A percentile compares a stretch with the other conserved stretches of the same genome.
phyloP scores from a whole-genome alignment of 2,113 vertebrate genomes.

The Kryptolebias marmoratus region DNA sequence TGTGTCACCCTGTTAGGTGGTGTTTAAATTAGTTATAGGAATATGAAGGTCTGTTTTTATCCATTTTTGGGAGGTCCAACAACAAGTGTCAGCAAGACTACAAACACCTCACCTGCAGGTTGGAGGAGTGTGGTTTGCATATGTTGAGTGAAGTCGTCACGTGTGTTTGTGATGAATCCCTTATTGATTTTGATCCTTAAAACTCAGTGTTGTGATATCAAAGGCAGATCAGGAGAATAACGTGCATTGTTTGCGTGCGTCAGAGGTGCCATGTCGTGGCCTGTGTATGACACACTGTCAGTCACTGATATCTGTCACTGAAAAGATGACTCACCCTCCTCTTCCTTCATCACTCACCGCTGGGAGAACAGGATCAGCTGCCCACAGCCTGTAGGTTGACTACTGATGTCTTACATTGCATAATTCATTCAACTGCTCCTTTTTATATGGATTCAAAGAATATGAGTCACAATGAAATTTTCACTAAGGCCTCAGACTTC shows the following conservation, averaged over 20 bases:
- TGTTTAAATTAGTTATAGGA: slow-evolving; percentile 31
- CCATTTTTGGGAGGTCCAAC: slow-evolving; percentile 10
- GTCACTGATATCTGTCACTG: slow-evolving; percentile 37
- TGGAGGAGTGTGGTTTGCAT: slow-evolving; percentile 1
- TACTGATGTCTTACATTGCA: slow-evolving; percentile 28
- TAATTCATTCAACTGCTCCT: slow-evolving; percentile 33
- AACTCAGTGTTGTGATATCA: background rate
- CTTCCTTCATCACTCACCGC: slow-evolving; percentile 26
- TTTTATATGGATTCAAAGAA: background rate
- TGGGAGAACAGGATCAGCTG: slow-evolving; percentile 52
- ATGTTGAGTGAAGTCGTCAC: background rate
- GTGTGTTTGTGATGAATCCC: background rate
- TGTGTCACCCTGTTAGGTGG: background rate
- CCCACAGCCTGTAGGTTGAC: slow-evolving; percentile 37
- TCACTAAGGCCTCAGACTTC: background rate
- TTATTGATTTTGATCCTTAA: background rate
- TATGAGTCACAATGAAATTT: slow-evolving; percentile 7
- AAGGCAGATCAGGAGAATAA: background rate
- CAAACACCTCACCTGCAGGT: slow-evolving; percentile 52
- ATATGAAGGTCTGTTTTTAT: slow-evolving; percentile 16
- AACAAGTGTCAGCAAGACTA: slow-evolving; percentile 23
- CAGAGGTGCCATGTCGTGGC: slow-evolving; percentile 30
- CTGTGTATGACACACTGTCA: slow-evolving; percentile 58
- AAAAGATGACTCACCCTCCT: slow-evolving; percentile 66
- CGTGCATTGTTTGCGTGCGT: slow-evolving; percentile 24